Base-by-base conservation (phyloP, 1,140 invertebrate species). In the Psilanteris sp. region DNA sequence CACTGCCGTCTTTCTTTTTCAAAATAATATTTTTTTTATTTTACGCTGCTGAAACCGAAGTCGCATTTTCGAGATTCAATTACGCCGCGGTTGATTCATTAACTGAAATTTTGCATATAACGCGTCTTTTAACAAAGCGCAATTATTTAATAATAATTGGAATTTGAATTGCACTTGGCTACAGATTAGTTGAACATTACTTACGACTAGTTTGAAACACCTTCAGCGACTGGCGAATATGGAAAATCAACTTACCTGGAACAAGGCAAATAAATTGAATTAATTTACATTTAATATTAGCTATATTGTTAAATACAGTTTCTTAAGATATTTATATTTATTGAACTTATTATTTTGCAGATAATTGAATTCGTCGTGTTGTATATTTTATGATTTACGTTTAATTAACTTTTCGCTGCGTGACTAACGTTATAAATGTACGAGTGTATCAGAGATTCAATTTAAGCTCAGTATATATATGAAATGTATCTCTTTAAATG, bases 181-280 rank as follows among this genome's bases (percentile, higher is more conserved):
- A 31, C 41, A 18, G 15, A 62, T 62, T 62, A 50, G 9, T 50
- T 62, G 39, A 62, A 62, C 6, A 6, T 41, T 41, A 50, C 59
- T 50, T 62, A 50, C 44, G 24, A 44, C 14, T 18, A 27, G 26
- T 41, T 50, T 15, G 24, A 7, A 41, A 39, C 59, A 20, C 14
- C 59, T 62, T 50, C 34, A 62, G 16, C 11, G 41, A 62, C 8
- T 26, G 44, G 1, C 15, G 13, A 26, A 34, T 26, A 11, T 50
- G 15, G 44, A 37, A 62, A 50, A 50, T 62, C 15, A 62, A 62
- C 57, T 62, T 62, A 62, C 57, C 57, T 62, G 57, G 9, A 62
- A 62, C 43, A 62, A 62, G 34, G 46, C 43, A 48, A 39, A 62
- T 46, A 31, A 39, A 39, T 48, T 22, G 9, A 4, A 62, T 62